These are phyloP conservation scores for Malurus alboscapulatus DNA, from an alignment of 2,113 vertebrate species.

Conservation along the genomic window DNA sequence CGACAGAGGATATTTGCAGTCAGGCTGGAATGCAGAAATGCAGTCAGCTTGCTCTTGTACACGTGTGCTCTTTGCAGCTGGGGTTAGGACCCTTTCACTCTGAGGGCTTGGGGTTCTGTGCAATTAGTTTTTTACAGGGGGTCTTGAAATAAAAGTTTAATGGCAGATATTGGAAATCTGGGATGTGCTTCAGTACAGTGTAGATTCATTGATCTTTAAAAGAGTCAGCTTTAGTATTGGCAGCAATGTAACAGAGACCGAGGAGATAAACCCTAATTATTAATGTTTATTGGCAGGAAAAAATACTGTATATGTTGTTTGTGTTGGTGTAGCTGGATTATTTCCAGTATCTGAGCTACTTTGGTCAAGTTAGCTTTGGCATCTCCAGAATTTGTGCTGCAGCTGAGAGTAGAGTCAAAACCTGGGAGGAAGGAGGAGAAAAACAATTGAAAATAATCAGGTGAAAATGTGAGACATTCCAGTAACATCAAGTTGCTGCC, in stretches of 20 bases:
- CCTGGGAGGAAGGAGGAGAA: not conserved
- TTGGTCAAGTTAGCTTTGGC: not conserved
- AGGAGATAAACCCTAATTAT: not conserved
- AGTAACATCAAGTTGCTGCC: not conserved
- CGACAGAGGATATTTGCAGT: not conserved
- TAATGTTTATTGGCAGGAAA: not conserved
- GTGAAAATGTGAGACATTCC: not conserved
- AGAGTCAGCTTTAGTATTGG: not conserved
- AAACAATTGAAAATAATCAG: not conserved
- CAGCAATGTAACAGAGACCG: not conserved
- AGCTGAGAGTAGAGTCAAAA: not conserved
- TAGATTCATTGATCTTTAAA: not conserved
- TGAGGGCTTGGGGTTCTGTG: not conserved
- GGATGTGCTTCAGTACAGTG: not conserved
- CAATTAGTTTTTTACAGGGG: not conserved
- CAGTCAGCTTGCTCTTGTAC: fast-evolving
- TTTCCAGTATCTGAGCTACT: not conserved
- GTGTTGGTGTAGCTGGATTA: not conserved
- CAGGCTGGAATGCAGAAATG: fast-evolving
- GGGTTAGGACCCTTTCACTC: not conserved
- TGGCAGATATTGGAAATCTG: not conserved
- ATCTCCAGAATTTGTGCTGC: not conserved
- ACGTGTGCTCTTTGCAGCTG: not conserved
- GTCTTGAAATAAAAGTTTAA: not conserved
- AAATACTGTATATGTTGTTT: not conserved